Base-by-base conservation (phyloP, 2,113 vertebrate species). In the Clarias macrocephalus region DNA sequence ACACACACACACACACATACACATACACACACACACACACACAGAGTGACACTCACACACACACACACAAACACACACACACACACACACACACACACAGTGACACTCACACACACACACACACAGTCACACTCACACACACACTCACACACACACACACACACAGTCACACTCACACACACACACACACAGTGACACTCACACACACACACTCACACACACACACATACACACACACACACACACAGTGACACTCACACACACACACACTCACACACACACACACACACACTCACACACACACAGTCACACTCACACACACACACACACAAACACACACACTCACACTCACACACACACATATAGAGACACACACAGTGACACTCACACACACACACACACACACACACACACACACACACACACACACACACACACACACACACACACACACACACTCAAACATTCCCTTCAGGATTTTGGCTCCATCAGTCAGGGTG, bases 31-130 rank as follows among this genome's bases (percentile, higher is more conserved):
- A 93, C 93, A 95, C 93, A 93, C 92, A 93, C 33, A 33, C 95
- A 42, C 95, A 95, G n/a, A n/a, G n/a, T n/a, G n/a, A n/a, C n/a
- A n/a, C n/a, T n/a, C n/a, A n/a, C n/a, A n/a, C n/a, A n/a, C n/a
- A n/a, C n/a, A n/a, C n/a, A n/a, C n/a, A n/a, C n/a, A n/a, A n/a
- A n/a, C 52, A 83, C 52, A 83, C 81, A 83, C 82, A 83, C 72
- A 76, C 83, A 77, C 57, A 18, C 57, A 63, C 60, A 15, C 28
- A 80, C 62, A 70, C 81, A 72, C 65, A 73, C 86, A 93, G n/a
- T n/a, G n/a, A n/a, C n/a, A n/a, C n/a, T n/a, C 94, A 95, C 93
- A 94, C 94, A 93, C 93, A 95, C 93, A 93, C 92, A 93, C 33
- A 33, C 95, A 42, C 95, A 95, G n/a, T n/a, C n/a, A n/a, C n/a